Conservation (phyloP, 2,888 invertebrate genomes). For the Exephanes ischioxanthus region DNA sequence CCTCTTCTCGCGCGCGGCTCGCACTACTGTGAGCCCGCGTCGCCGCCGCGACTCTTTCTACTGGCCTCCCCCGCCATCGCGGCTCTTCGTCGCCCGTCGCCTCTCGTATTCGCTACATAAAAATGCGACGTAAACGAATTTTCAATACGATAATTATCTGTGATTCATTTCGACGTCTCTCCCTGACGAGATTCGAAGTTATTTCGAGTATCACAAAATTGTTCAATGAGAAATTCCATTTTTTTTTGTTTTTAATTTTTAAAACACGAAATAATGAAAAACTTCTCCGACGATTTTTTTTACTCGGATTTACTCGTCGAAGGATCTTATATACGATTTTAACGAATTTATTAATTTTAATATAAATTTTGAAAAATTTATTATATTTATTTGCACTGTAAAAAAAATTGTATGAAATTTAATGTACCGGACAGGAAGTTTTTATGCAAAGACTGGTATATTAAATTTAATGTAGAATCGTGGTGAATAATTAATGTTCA, state of each 20-base stretch:
- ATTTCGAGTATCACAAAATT: not conserved
- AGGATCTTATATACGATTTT: too few relatives aligned
- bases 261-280: not conserved
- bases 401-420: too few relatives aligned
- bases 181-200: not conserved
- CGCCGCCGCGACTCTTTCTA: slow-evolving; percentile 15
- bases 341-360: too few relatives aligned
- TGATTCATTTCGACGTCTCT: slow-evolving; percentile 74
- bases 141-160: slow-evolving; percentile 77
- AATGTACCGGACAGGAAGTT: too few relatives aligned
- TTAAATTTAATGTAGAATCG: too few relatives aligned
- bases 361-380: too few relatives aligned
- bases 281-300: not conserved
- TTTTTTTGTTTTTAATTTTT: not conserved
- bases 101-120: slow-evolving; percentile 44
- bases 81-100: not conserved
- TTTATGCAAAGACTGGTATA: too few relatives aligned
- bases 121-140: slow-evolving; percentile 77
- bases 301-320: not conserved
- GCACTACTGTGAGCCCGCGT: slow-evolving; percentile 49
- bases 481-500: too few relatives aligned
- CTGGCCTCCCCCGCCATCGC: not conserved
- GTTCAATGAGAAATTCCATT: not conserved
- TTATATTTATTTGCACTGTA: too few relatives aligned
- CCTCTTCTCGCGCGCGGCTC: slow-evolving; percentile 64